Percentiles rank a stretch among this genome's conserved stretches.
phyloP scores from a whole-genome alignment of 1,140 invertebrate species.

The Trachymyrmex septentrionalis region DNA sequence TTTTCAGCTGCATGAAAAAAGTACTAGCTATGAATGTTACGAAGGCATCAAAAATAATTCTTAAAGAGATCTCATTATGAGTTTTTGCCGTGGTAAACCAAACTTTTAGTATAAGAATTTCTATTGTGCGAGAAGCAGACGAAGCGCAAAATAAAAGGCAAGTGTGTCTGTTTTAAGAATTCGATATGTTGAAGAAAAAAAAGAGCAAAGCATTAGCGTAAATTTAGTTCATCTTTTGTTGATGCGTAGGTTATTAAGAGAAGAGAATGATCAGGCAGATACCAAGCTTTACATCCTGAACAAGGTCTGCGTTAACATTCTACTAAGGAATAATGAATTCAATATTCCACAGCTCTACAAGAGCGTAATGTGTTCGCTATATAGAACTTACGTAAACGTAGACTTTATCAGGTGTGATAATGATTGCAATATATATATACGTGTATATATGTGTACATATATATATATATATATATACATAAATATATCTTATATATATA shows the following conservation, averaged over 20 bases:
- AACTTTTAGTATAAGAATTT: constrained; percentile 35
- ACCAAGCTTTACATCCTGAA: constrained; percentile 42
- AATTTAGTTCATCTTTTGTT: constrained; percentile 55
- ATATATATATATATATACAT: constrained; percentile 6
- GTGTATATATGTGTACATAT: constrained; percentile 21
- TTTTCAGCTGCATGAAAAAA: constrained; percentile 13
- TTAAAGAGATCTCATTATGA: constrained; percentile 31
- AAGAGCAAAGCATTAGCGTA: constrained; percentile 2
- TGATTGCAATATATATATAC: constrained; percentile 44
- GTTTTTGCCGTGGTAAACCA: constrained; percentile 14
- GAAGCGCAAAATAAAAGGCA: constrained; percentile 3
- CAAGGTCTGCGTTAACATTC: constrained; percentile 46
- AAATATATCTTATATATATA: constrained; percentile 21
- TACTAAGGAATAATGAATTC: constrained; percentile 53
- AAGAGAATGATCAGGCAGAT: constrained; percentile 33
- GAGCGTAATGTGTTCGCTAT: constrained; percentile 32
- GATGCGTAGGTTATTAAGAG: constrained; percentile 44
- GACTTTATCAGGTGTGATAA: constrained; percentile 62
- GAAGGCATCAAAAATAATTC: constrained; percentile 19
- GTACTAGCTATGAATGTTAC: background rate
- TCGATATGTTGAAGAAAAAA: constrained; percentile 8
- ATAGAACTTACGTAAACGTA: constrained; percentile 58
- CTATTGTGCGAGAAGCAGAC: background rate
- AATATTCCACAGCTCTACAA: constrained; percentile 48
- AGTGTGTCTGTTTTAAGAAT: background rate